Conservation (phyloP, 2,797 vertebrate species). For the Nothura maculosa region DNA sequence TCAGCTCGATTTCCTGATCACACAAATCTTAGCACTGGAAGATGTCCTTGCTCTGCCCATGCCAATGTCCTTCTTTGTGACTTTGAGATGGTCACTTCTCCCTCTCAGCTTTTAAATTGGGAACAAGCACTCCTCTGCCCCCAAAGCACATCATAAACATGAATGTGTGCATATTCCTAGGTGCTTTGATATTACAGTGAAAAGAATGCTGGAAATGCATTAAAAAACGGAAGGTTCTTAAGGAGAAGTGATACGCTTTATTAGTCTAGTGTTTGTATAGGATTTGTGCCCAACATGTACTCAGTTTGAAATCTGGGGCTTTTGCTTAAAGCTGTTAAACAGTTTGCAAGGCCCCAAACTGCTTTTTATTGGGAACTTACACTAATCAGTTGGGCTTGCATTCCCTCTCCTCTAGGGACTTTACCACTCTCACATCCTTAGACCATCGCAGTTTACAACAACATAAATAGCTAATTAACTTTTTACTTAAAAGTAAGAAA, state of each 20-base stretch:
- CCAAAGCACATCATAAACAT: background rate
- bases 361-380: slow-evolving; percentile 10
- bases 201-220: background rate
- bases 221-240: slow-evolving; percentile 41
- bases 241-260: background rate
- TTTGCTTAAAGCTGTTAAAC: slow-evolving; percentile 22
- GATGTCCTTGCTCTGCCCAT: background rate
- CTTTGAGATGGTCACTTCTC: background rate
- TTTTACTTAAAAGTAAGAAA: slow-evolving; percentile 67
- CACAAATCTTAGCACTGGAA: background rate
- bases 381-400: background rate
- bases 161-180: background rate
- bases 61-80: background rate
- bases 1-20: background rate
- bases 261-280: background rate
- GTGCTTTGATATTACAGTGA: background rate
- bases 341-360: slow-evolving; percentile 9
- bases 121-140: background rate
- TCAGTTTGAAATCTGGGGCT: background rate
- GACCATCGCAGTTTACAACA: slow-evolving; percentile 49
- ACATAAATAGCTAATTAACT: slow-evolving; percentile 64
- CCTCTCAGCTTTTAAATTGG: background rate
- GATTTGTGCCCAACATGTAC: background rate
- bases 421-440: slow-evolving; percentile 15
- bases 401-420: slow-evolving; percentile 25